Evolutionary conservation across 2,113 vertebrate genomes (phyloP), one percentile per base, ranked within the genome.

Genomic region (Propithecus coquereli): DNA sequence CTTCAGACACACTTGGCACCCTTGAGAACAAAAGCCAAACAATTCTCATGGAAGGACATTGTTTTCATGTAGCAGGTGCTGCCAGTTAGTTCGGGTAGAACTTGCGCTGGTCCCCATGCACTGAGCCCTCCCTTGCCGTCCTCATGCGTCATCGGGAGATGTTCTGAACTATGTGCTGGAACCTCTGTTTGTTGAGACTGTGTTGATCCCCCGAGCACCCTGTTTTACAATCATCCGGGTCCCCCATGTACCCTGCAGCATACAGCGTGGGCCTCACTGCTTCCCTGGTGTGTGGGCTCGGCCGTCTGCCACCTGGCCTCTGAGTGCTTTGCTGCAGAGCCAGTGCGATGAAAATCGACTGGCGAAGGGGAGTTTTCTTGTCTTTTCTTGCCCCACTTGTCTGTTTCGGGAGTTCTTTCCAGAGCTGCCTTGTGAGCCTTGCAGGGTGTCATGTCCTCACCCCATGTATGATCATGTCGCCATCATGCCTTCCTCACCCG

Each of bases 21-120:
- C 95, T 91, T 87, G 91, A 96, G 97, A 97, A 96, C 97, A 96
- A 98, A 98, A 98, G 97, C 97, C 97, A 98, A 98, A 98, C 94
- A 96, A 93, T 94, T 98, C 96, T 98, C 96, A 81, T 98, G 89
- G 92, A 88, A 86, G 97, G 96, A 97, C 43, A 96, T 97, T 96
- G 91, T 70, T 98, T 98, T 98, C 93, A 92, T 66, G 70, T 98
- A 97, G 97, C 97, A 98, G 98, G 98, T 97, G 96, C 97, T 97
- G 96, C 97, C 95, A 63, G 97, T 98, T 98, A 98, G 98, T 98
- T 98, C 97, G 97, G 98, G 86, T 61, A 96, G 96, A 97, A 94
- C 92, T 97, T 92, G 97, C 96, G 79, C 92, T 61, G 17, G 27
- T 8, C 18, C 12, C 97, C 82, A 87, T 95, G 98, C 95, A 94